phyloP scores from a whole-genome alignment of 2,888 invertebrate species.

The Leptinotarsa rubiginosa region DNA sequence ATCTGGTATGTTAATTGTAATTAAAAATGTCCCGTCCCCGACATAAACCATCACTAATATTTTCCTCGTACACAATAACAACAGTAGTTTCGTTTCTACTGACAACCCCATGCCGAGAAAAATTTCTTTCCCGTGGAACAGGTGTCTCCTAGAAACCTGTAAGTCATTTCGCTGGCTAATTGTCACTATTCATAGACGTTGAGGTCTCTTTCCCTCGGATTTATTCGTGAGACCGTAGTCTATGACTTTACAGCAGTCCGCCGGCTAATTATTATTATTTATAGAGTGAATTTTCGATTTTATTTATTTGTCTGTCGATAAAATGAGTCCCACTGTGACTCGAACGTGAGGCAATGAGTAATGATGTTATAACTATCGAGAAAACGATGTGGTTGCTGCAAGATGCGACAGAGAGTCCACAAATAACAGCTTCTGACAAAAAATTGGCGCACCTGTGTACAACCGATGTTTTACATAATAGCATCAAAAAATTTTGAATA shows the following conservation, averaged over 20 bases:
- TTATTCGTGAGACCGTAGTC: constrained; percentile 10
- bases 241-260: constrained; percentile 4
- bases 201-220: background rate
- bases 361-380: background rate
- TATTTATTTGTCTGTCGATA: constrained; percentile 17
- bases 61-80: constrained; percentile 14
- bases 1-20: constrained; percentile 20
- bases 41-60: constrained; percentile 16
- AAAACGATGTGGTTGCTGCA: background rate
- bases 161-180: constrained; percentile 18
- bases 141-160: constrained; percentile 32
- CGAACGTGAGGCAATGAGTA: background rate
- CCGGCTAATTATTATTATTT: constrained; percentile 13
- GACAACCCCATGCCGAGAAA: constrained; percentile 36
- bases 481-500: too few species aligned
- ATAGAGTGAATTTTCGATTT: constrained; percentile 10
- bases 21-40: constrained; percentile 18
- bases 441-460: too few species aligned
- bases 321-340: constrained; percentile 1
- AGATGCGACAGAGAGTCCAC: background rate
- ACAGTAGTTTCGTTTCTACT: constrained; percentile 20
- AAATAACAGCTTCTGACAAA: too few species aligned
- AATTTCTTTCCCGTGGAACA: constrained; percentile 38
- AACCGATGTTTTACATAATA: too few species aligned
- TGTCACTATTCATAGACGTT: background rate